Evolutionary conservation across 2,888 invertebrate species (phyloP), one percentile per base, ranked within the genome.

Genomic region (Phortica magna): DNA sequence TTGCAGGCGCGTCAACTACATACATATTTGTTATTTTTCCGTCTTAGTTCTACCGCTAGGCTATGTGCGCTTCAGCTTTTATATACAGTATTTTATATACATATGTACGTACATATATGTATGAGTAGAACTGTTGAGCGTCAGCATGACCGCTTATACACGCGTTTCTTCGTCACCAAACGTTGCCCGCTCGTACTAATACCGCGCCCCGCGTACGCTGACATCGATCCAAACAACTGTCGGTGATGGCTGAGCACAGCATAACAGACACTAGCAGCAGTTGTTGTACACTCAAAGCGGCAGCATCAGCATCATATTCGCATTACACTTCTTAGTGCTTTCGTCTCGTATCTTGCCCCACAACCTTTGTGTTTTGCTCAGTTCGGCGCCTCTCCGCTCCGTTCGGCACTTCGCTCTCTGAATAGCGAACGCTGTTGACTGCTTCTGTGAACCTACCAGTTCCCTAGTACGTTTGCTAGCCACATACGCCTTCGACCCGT

Each of bases 191-290:
- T 41, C 55, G 73, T 64, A 64, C 68, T 70, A 59, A 76, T 48
- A 12, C 10, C 48, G 9, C 14, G 10, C 48, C 48, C 48, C 3
- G 14, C 7, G 48, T 48, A 48, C 14, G 48, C 74, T 43, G 77
- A 68, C 22, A 68, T 57, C 68, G 67, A 43, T 67, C 48, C 57
- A 81, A 78, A 81, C 80, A 65, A 79, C 80, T 77, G 81, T 80
- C 79, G 80, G 77, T 78, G 80, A 79, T 77, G 80, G 78, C 48
- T 76, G 79, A 79, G 78, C 75, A 79, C 79, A 76, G 79, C 79
- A 81, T 43, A 55, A 53, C 64, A 72, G 57, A 42, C 71, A 64
- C 31, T 14, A 78, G 57, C 9, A 48, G 48, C 48, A 48, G 14
- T 48, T 12, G 9, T 14, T 12, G 48, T 14, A 48, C 9, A 48